Conservation (phyloP, 2,797 vertebrate species). For the Acanthurus leucopareius region DNA sequence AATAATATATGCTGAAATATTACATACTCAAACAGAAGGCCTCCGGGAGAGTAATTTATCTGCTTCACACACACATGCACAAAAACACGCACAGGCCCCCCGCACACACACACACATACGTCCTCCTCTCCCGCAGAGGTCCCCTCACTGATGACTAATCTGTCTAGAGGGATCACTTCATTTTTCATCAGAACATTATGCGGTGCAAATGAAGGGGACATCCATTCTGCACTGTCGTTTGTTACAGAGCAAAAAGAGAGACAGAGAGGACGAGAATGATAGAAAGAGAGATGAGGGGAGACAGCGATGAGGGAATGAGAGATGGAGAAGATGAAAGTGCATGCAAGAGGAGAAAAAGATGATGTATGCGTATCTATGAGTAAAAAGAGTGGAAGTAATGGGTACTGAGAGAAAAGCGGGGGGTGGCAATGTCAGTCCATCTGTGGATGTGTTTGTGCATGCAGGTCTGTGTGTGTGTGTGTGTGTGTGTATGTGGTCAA, state of each 20-base stretch:
- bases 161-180: slow-evolving; percentile 77
- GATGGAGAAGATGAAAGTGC: slow-evolving; percentile 2
- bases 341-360: background rate
- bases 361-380: slow-evolving; percentile 4
- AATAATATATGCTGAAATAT: slow-evolving; percentile 71
- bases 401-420: background rate
- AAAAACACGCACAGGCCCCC: background rate
- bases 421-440: slow-evolving; percentile 7
- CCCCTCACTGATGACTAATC: slow-evolving; percentile 78
- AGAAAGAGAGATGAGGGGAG: slow-evolving; percentile 31
- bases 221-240: slow-evolving; percentile 75
- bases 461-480: background rate
- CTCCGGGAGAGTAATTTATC: slow-evolving; percentile 62
- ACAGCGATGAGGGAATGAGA: slow-evolving; percentile 11
- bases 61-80: slow-evolving; percentile 28
- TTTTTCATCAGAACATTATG: slow-evolving; percentile 83
- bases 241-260: slow-evolving; percentile 49
- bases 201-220: slow-evolving; percentile 78
- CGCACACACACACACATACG: slow-evolving; percentile 10
- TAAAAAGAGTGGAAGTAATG: slow-evolving; percentile 18
- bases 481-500: slow-evolving; percentile 45
- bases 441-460: slow-evolving; percentile 1
- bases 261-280: slow-evolving; percentile 33
- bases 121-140: slow-evolving; percentile 61
- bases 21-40: slow-evolving; percentile 63